Conservation (phyloP, 2,797 vertebrate species). For the Poecilia wingei region DNA sequence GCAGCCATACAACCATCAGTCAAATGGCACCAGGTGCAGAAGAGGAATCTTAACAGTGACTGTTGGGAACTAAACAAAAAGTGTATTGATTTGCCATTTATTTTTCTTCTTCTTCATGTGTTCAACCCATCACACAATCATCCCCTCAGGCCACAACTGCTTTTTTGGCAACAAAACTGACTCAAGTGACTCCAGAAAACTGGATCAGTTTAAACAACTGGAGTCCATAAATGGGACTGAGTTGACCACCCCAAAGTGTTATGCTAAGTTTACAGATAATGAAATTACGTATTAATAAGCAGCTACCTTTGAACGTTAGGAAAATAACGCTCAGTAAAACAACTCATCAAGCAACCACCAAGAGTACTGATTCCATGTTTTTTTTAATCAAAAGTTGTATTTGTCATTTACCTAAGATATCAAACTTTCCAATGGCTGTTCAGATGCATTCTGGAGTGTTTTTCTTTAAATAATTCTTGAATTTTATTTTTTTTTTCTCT, state of each 20-base stretch:
- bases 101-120: not conserved
- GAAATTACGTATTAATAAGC: not conserved
- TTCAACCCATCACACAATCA: not conserved
- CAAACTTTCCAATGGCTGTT: not conserved
- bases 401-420: not conserved
- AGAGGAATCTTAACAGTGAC: not conserved
- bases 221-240: not conserved
- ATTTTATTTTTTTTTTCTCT: too few relatives aligned
- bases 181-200: not conserved
- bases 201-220: not conserved
- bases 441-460: not conserved
- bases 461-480: not conserved
- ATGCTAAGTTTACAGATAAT: not conserved
- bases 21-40: not conserved
- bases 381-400: not conserved
- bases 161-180: not conserved
- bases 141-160: not conserved
- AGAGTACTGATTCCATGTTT: not conserved
- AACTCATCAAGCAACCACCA: not conserved
- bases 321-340: not conserved
- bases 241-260: not conserved
- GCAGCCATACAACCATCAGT: not conserved
- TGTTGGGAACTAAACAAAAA: not conserved
- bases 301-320: not conserved
- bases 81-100: not conserved